Evolutionary conservation across 2,113 vertebrate species (phyloP), one percentile per base, ranked within the genome.

Genomic region (Ceratotherium simum): DNA sequence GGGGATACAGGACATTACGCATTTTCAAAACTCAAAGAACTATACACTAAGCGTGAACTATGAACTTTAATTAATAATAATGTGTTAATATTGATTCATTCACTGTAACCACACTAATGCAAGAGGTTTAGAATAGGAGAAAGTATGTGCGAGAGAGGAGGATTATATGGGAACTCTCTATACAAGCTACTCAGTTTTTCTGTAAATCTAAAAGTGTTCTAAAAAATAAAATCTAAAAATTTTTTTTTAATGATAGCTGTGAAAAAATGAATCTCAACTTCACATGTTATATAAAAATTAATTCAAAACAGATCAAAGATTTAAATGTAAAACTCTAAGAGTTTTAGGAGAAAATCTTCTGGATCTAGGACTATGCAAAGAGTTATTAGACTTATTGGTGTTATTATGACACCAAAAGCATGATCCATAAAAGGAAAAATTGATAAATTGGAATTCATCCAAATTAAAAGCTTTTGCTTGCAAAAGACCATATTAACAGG

Each of bases 291-390:
- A 72, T 56, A 81, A 65, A 92, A 80, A 65, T 46, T 73, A 67
- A 88, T 69, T 92, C 48, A 82, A 88, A 96, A 82, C 67, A 20
- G 76, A 48, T 64, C n/a, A 23, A 3, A 36, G 31, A 48, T 9
- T 65, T 72, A 80, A 89, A 79, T 85, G 33, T 51, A 62, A 79
- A 91, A 64, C 72, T 60, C 72, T 60, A 42, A 62, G 76, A 21
- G 25, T 76, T 89, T 65, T 60, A 51, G 33, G 7, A 12, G 72
- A 65, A 80, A 82, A 46, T 92, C 36, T 95, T 65, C 60, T 25
- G 6, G 6, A 58, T 56, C 8, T 29, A 46, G 65, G 23, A 51
- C 29, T 67, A 69, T 21, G 17, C 36, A 73, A 62, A 58, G 27
- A 60, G 18, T 70, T 82, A 33, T 90, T 62, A 29, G 2, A 54